Evolutionary conservation across 2,888 invertebrate genomes (phyloP), one percentile per base, ranked within the genome.

Genomic region (Eilema sororculum): DNA sequence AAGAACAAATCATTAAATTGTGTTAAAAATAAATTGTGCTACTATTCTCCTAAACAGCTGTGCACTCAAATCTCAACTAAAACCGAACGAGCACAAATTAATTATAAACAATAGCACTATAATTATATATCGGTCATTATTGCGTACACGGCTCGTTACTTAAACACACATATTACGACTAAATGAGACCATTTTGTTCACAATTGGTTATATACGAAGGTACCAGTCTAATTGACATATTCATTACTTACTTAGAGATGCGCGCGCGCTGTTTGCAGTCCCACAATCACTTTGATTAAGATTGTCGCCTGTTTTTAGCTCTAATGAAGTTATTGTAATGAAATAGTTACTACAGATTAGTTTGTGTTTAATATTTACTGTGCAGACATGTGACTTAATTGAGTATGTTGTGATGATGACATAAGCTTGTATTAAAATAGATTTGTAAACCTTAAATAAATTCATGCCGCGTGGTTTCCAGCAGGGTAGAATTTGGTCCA

Each of bases 241-340:
- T 64, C 62, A 64, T 64, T 64, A 59, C 30, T 30, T 30, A 64
- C n/a, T 57, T 28, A 30, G 24, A 25, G 24, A 33, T 20, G 12
- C 65, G 52, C 46, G 20, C 10, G 58, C 16, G 58, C 20, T 65
- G 52, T 56, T 65, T 52, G 24, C 25, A n/a, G 28, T 60, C 13
- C 33, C 25, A 69, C 69, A 65, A 65, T 68, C 20, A 41, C 28
- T 60, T 24, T 65, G 64, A 69, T 65, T 64, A 60, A 65, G 37
- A 65, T 33, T n/a, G 62, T 58, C 52, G 69, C 25, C 60, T 67
- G 60, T 61, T 24, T 56, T 58, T 33, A 13, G 25, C 3, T 22
- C 22, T 81, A 79, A 74, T 68, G 72, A 76, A 70, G 58, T 79
- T 70, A 69, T 79, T 74, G 81, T 71, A 72, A 72, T 46, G 62